Evolutionary conservation across 1,140 invertebrate genomes (phyloP).

Genomic region (Drosophila mayri): DNA sequence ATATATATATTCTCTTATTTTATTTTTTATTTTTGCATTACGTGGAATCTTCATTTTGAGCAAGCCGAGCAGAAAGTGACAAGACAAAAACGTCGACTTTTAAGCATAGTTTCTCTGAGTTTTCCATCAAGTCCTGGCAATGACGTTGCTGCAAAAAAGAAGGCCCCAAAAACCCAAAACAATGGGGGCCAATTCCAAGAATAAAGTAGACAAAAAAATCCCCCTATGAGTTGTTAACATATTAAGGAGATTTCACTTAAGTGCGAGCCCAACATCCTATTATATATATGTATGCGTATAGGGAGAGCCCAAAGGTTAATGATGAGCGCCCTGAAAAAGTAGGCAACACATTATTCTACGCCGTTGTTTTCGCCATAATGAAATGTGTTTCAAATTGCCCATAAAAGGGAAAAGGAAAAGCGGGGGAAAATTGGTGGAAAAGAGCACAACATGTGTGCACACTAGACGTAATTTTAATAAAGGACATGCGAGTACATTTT

Average conservation of each 20-base stretch:
- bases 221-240: slow-evolving; percentile 78
- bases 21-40: background rate
- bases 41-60: slow-evolving; percentile 26
- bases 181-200: background rate
- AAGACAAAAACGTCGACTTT: slow-evolving; percentile 35
- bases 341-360: slow-evolving; percentile 55
- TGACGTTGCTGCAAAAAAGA: slow-evolving; percentile 15
- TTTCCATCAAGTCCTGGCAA: background rate
- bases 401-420: slow-evolving; percentile 55
- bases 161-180: slow-evolving; percentile 4
- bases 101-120: slow-evolving; percentile 29
- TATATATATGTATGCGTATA: background rate
- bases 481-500: slow-evolving; percentile 14
- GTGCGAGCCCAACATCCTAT: slow-evolving; percentile 43
- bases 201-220: slow-evolving; percentile 7
- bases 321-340: slow-evolving; percentile 59
- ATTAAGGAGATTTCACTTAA: slow-evolving; percentile 79
- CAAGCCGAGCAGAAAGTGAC: slow-evolving; percentile 45
- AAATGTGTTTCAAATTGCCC: slow-evolving; percentile 77
- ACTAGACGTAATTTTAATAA: slow-evolving; percentile 35
- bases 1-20: background rate
- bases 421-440: background rate
- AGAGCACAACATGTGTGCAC: slow-evolving; percentile 37
- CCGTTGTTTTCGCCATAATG: slow-evolving; percentile 47
- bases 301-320: slow-evolving; percentile 55